phyloP scores from a whole-genome alignment of 2,113 vertebrate genomes.

The Paratilapia polleni region DNA sequence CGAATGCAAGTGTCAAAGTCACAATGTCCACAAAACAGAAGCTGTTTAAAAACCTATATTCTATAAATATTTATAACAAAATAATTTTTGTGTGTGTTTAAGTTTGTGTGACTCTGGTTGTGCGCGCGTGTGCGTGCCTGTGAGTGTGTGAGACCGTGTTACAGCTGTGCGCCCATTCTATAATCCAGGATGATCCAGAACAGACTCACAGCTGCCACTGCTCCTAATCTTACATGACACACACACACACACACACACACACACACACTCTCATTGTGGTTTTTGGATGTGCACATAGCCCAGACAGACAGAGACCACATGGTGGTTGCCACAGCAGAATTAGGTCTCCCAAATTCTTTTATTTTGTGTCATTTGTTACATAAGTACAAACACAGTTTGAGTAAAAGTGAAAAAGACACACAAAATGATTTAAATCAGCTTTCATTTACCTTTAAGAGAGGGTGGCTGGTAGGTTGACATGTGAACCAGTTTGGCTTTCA shows the following conservation, averaged over 20 bases:
- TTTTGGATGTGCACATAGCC: slow-evolving; percentile 38
- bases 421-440: background rate
- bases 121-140: slow-evolving; percentile 16
- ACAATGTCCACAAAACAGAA: background rate
- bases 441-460: slow-evolving; percentile 89
- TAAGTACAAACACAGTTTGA: background rate
- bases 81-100: slow-evolving; percentile 3
- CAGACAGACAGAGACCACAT: slow-evolving; percentile 56
- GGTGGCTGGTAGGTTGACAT: slow-evolving; percentile 90
- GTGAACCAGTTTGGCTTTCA: slow-evolving; percentile 87
- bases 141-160: slow-evolving; percentile 42
- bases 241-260: slow-evolving; percentile 29
- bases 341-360: slow-evolving; percentile 13
- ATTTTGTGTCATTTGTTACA: slow-evolving; percentile 2
- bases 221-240: slow-evolving; percentile 69
- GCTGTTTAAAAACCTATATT: background rate
- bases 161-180: slow-evolving; percentile 62
- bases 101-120: background rate
- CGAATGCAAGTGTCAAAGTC: background rate
- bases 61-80: background rate
- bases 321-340: slow-evolving; percentile 26
- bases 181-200: slow-evolving; percentile 80
- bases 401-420: background rate
- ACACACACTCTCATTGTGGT: slow-evolving; percentile 25
- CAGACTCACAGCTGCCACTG: slow-evolving; percentile 74